Conservation (phyloP, 2,888 invertebrate species). For the Caenorhabditis sp. region DNA sequence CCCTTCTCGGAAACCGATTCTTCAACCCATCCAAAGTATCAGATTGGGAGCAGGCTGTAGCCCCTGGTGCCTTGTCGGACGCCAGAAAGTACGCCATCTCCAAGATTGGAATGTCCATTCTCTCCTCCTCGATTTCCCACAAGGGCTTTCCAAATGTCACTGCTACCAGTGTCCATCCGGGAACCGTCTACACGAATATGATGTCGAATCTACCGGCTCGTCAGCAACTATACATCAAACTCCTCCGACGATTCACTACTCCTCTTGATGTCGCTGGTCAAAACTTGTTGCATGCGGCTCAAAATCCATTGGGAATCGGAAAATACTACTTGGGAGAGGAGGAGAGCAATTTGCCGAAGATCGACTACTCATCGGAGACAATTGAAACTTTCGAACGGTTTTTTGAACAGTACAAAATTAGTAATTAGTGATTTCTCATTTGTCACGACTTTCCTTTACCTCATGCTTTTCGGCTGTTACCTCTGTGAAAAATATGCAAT, state of each 20-base stretch:
- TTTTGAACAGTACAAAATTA: slow-evolving; percentile 46
- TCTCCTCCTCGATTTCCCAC: slow-evolving; percentile 29
- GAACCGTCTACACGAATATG: slow-evolving; percentile 57
- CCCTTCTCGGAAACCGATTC: slow-evolving; percentile 19
- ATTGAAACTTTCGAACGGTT: slow-evolving; percentile 37
- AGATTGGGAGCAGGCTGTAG: slow-evolving; percentile 39
- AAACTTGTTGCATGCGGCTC: slow-evolving; percentile 53
- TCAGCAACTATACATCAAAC: slow-evolving; percentile 54
- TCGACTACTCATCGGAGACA: slow-evolving; percentile 19
- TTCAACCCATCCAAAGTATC: slow-evolving; percentile 43
- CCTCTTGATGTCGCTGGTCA: slow-evolving; percentile 41
- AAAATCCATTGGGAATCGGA: slow-evolving; percentile 37
- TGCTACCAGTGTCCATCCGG: slow-evolving; percentile 61
- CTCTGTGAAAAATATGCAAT: too few species aligned
- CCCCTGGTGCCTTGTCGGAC: slow-evolving; percentile 11
- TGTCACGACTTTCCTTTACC: too few species aligned
- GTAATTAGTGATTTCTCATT: background rate
- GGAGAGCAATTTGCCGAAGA: slow-evolving; percentile 23
- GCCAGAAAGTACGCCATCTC: slow-evolving; percentile 55
- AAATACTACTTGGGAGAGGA: slow-evolving; percentile 36
- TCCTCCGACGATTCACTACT: slow-evolving; percentile 47
- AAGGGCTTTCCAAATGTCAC: slow-evolving; percentile 33
- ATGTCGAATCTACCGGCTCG: slow-evolving; percentile 52
- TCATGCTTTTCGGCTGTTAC: too few species aligned
- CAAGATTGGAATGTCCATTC: slow-evolving; percentile 53